Evolutionary conservation across 2,797 vertebrate species (phyloP).

Genomic region (Epinephelus awoara): DNA sequence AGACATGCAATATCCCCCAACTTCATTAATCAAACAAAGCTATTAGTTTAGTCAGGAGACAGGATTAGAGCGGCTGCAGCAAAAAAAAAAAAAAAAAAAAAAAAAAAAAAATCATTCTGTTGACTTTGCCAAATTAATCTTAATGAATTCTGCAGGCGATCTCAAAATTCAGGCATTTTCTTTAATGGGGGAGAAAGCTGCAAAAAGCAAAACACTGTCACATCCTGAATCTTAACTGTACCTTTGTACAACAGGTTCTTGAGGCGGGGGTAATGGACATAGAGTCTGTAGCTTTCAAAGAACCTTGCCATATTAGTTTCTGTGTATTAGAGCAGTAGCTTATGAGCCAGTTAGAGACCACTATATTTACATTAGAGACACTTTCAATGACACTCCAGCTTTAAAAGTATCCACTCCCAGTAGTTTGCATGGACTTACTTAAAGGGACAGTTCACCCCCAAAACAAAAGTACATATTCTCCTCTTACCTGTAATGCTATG

Average conservation of each 20-base stretch:
- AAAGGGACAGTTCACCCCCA: no score
- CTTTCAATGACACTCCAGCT: background rate
- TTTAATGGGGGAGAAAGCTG: background rate
- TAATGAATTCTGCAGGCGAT: background rate
- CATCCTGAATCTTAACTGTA: background rate
- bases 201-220: background rate
- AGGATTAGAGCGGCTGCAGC: background rate
- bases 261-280: background rate
- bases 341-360: background rate
- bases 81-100: background rate
- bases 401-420: background rate
- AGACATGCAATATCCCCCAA: background rate
- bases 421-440: no score
- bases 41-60: background rate
- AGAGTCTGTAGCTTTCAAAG: background rate
- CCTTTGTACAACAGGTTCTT: background rate
- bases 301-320: background rate
- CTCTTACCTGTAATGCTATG: no score
- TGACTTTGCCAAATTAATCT: background rate
- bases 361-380: background rate
- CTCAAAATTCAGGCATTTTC: background rate
- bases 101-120: background rate
- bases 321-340: background rate
- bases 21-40: conserved; percentile 1
- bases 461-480: no score